These are phyloP conservation scores for Struthidea cinerea DNA, from an alignment of 2,113 vertebrate genomes.

Conservation along the genomic window DNA sequence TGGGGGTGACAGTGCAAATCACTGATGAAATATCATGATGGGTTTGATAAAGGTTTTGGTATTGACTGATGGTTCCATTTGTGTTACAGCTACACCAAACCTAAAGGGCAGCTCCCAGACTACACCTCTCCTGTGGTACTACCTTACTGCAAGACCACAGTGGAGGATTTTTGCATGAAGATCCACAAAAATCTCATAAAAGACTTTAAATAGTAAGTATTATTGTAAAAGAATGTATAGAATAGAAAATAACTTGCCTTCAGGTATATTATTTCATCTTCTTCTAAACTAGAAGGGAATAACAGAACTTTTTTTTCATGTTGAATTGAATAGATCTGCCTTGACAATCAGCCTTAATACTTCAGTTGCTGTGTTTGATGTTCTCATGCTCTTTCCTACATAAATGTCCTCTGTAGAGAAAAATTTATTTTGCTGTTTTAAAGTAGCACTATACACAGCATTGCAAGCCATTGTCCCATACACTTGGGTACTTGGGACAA, in stretches of 20 bases:
- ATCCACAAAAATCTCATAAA: conserved; percentile 99
- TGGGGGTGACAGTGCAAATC: background rate
- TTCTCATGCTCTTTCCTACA: background rate
- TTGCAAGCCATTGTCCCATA: background rate
- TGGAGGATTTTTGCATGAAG: conserved; percentile 97
- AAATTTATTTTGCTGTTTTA: background rate
- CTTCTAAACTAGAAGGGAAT: background rate
- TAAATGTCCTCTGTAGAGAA: background rate
- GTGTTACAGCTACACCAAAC: conserved; percentile 91
- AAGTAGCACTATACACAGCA: background rate
- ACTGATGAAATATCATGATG: background rate
- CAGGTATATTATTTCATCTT: background rate
- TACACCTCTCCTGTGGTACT: conserved; percentile 94
- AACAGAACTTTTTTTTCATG: background rate
- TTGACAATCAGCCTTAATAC: background rate
- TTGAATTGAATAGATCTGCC: background rate
- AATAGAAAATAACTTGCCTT: background rate
- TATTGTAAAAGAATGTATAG: background rate
- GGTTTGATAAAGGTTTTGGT: background rate
- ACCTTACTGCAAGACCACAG: conserved; percentile 83
- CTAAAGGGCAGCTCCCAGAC: conserved; percentile 98
- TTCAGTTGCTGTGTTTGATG: background rate
- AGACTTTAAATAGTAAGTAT: conserved; percentile 97
- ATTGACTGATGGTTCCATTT: background rate
- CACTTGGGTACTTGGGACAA: background rate